Conservation (phyloP, 1,140 invertebrate genomes). For the Trachymyrmex septentrionalis region DNA sequence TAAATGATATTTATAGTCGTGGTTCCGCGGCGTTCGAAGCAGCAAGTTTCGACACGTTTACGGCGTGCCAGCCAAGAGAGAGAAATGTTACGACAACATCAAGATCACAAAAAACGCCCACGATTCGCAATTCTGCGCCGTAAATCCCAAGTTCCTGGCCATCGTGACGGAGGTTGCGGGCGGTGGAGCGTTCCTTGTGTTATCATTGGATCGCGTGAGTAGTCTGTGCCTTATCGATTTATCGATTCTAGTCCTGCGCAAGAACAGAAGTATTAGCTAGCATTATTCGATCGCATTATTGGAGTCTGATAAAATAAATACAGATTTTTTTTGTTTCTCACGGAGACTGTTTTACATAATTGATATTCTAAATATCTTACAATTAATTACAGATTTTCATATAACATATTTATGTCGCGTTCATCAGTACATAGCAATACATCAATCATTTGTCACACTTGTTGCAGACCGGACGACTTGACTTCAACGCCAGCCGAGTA, state of each 20-base stretch:
- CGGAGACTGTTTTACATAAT: not conserved
- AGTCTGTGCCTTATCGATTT: constrained; percentile 44
- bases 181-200: constrained; percentile 96
- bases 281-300: not conserved
- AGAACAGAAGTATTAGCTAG: not conserved
- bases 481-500: constrained; percentile 92
- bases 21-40: constrained; percentile 94
- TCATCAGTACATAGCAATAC: not conserved
- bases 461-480: constrained; percentile 90
- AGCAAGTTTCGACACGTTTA: constrained; percentile 98
- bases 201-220: constrained; percentile 95
- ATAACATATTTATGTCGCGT: not conserved
- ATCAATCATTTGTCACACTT: not conserved
- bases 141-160: constrained; percentile 98
- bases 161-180: constrained; percentile 97
- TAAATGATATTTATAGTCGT: constrained; percentile 88
- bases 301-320: not conserved
- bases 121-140: constrained; percentile 96
- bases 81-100: constrained; percentile 97
- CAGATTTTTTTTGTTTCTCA: not conserved
- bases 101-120: constrained; percentile 97
- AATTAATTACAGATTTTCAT: constrained; percentile 8
- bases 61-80: constrained; percentile 94
- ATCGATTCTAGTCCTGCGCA: constrained; percentile 25
- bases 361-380: not conserved